Evolutionary conservation across 2,113 vertebrate genomes (phyloP).

Genomic region (Thunnus maccoyii): DNA sequence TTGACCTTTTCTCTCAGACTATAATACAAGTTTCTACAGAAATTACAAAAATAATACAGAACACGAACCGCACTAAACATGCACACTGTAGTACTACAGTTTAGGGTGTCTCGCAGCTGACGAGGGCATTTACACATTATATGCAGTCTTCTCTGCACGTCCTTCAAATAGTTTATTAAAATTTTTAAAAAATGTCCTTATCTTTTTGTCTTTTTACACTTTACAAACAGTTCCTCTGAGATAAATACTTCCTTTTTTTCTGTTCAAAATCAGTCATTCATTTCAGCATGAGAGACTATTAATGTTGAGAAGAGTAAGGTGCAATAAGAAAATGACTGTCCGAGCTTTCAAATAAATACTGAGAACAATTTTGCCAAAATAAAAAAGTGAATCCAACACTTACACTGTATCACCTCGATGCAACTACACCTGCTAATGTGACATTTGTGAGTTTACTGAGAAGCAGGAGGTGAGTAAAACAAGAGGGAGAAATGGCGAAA

Average conservation of each 20-base stretch:
- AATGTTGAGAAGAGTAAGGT: slow-evolving; percentile 65
- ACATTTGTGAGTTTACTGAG: slow-evolving; percentile 19
- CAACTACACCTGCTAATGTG: slow-evolving; percentile 21
- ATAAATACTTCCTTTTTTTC: slow-evolving; percentile 69
- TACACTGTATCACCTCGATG: neutral
- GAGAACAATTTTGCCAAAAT: slow-evolving; percentile 34
- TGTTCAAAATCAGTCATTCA: slow-evolving; percentile 45
- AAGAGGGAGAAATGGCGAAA: slow-evolving; percentile 25
- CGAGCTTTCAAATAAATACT: slow-evolving; percentile 74
- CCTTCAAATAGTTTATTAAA: slow-evolving; percentile 81
- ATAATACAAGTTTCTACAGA: slow-evolving; percentile 89
- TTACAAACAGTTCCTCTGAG: slow-evolving; percentile 80
- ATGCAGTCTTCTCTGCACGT: slow-evolving; percentile 77
- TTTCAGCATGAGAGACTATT: slow-evolving; percentile 52
- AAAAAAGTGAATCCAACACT: slow-evolving; percentile 21
- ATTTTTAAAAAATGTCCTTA: slow-evolving; percentile 59
- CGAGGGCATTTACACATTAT: slow-evolving; percentile 86
- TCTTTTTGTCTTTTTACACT: slow-evolving; percentile 82
- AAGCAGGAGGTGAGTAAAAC: slow-evolving; percentile 7
- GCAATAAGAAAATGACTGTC: slow-evolving; percentile 51
- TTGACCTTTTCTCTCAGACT: slow-evolving; percentile 63
- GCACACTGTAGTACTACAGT: slow-evolving; percentile 61
- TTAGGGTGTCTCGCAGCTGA: slow-evolving; percentile 67
- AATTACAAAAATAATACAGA: slow-evolving; percentile 81
- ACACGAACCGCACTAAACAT: slow-evolving; percentile 71